phyloP scores from a whole-genome alignment of 2,113 vertebrate genomes.

The Struthidea cinerea region DNA sequence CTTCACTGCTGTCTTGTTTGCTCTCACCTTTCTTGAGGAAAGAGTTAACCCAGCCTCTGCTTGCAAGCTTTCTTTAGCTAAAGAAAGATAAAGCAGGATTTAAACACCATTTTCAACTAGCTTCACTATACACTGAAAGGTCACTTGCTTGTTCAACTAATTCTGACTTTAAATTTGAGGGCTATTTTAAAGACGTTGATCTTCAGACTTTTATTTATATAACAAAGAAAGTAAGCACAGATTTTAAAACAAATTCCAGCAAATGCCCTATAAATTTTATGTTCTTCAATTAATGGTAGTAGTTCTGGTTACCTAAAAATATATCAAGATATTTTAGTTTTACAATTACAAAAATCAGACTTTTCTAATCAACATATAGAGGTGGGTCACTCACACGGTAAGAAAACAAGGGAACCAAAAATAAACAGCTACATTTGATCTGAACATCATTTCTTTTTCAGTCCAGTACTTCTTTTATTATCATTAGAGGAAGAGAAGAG shows the following conservation, averaged over 20 bases:
- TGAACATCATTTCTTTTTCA: background rate
- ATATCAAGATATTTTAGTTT: background rate
- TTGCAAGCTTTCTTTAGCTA: slow-evolving; percentile 22
- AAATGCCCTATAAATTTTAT: background rate
- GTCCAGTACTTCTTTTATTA: background rate
- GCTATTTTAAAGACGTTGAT: slow-evolving; percentile 34
- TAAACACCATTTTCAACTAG: slow-evolving; percentile 41
- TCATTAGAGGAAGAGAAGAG: background rate
- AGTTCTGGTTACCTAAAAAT: background rate
- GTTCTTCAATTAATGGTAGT: background rate
- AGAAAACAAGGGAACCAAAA: background rate
- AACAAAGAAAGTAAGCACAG: background rate
- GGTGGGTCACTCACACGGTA: background rate
- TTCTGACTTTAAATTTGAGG: background rate
- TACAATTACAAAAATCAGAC: background rate
- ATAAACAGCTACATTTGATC: background rate
- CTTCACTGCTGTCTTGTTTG: background rate
- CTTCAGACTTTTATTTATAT: slow-evolving; percentile 15
- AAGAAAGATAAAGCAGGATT: slow-evolving; percentile 42
- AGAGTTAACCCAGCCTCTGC: slow-evolving; percentile 14
- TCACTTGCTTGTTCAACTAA: slow-evolving; percentile 34
- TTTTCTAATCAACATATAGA: background rate
- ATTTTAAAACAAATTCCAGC: background rate
- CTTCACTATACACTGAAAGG: slow-evolving; percentile 37
- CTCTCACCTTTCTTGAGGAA: background rate